Base-by-base conservation (phyloP, 1,140 invertebrate genomes). In the Brachionus manjavacas region DNA sequence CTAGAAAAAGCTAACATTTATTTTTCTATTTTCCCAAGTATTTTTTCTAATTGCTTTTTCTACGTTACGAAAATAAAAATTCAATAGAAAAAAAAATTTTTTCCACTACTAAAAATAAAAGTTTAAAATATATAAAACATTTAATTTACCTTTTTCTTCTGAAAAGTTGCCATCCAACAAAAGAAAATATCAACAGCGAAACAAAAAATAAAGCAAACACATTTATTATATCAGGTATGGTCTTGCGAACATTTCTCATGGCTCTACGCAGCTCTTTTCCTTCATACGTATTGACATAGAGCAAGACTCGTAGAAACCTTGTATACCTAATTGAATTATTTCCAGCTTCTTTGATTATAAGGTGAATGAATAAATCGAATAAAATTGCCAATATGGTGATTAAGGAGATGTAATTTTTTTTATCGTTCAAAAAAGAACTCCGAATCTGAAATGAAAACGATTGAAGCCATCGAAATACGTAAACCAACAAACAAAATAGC, bases 111-210 rank as follows among this genome's bases (percentile, higher is more conserved):
- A n/a, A n/a, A n/a, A n/a, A n/a, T n/a, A n/a, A n/a, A n/a, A n/a
- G n/a, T n/a, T n/a, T n/a, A n/a, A n/a, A n/a, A 39, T 74, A 49
- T 20, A 12, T 7, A 52, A 49, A 76, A 25, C 85, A 20, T 46
- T 46, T 14, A 46, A 46, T n/a, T 39, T 49, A 55, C 55, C 52
- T 85, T 87, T 78, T 88, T 87, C 87, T 88, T 74, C 87, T 88
- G 85, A 91, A 91, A 16, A 92, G 86, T 85, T 91, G 91, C 9
- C 90, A 86, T 46, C 88, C 91, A 85, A 92, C 89, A n/a, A 92
- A 86, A 7, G 89, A 87, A 88, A 91, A 91, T 41, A 91, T 86
- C 23, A 88, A 85, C 23, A 91, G 87, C 84, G 89, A 90, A 16
- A 91, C 86, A 70, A 90, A 87, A 85, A 91, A 91, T 35, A 92